Evolutionary conservation across 2,113 vertebrate genomes (phyloP).

Genomic region (Crocuta crocuta): DNA sequence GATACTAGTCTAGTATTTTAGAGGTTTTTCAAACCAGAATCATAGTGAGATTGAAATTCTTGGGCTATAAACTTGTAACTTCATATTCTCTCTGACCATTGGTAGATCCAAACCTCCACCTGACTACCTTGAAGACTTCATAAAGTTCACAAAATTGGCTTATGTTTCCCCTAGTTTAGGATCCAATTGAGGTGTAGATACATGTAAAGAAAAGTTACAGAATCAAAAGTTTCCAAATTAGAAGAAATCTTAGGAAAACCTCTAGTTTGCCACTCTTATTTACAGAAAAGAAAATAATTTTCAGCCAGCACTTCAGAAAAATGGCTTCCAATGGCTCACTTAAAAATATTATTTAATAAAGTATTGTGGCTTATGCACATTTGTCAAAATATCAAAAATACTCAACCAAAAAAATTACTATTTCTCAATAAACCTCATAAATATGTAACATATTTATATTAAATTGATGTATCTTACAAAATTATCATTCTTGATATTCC

Average conservation of each 20-base stretch:
- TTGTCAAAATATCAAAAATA: neutral
- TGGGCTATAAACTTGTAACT: neutral
- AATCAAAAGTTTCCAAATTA: neutral
- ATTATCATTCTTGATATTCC: neutral
- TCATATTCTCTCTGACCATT: neutral
- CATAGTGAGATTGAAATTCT: neutral
- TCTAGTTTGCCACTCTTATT: neutral
- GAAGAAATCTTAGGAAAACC: neutral
- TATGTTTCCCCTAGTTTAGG: neutral
- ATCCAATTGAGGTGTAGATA: neutral
- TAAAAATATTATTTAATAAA: neutral
- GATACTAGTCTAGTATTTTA: neutral
- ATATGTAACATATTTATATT: neutral
- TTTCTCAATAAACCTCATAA: neutral
- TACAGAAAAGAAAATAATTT: neutral
- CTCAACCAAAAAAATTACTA: neutral
- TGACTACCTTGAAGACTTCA: neutral
- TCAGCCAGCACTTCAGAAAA: neutral
- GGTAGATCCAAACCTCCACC: neutral
- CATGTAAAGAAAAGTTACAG: neutral
- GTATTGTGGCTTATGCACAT: neutral
- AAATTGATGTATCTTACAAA: neutral
- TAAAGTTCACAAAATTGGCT: neutral
- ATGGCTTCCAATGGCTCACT: neutral
- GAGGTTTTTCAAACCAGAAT: neutral